Evolutionary conservation across 1,140 invertebrate species (phyloP).

Genomic region (Sitodiplosis mosellana): DNA sequence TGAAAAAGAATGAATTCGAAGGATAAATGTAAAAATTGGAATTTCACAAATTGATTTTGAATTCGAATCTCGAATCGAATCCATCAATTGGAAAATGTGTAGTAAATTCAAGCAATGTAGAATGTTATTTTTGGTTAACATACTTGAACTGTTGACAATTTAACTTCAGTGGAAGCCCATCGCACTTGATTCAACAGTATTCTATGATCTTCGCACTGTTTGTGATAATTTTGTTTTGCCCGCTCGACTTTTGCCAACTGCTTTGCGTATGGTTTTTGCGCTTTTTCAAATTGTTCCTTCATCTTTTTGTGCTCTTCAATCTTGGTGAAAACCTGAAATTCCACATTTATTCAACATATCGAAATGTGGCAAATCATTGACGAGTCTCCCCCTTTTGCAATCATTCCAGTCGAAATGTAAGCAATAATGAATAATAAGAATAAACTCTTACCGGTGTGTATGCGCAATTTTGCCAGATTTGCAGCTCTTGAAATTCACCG

Average conservation of each 20-base stretch:
- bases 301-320: slow-evolving; percentile 95
- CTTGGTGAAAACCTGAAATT: slow-evolving; percentile 84
- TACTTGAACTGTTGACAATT: slow-evolving; percentile 76
- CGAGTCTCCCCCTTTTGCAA: no score
- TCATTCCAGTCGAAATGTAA: no score
- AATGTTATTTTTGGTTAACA: no score
- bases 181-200: slow-evolving; percentile 91
- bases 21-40: no score
- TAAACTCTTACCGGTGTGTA: slow-evolving; percentile 63
- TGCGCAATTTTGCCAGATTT: slow-evolving; percentile 97
- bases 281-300: slow-evolving; percentile 95
- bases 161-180: no score
- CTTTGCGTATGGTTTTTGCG: slow-evolving; percentile 96
- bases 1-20: slow-evolving; percentile 21
- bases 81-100: no score
- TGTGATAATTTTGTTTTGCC: slow-evolving; percentile 83
- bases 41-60: no score
- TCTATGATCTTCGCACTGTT: slow-evolving; percentile 86
- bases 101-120: no score
- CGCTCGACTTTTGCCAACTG: slow-evolving; percentile 82
- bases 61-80: no score
- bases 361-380: no score
- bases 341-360: no score
- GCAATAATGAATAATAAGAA: no score
- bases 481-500: slow-evolving; percentile 76